phyloP scores from a whole-genome alignment of 2,797 vertebrate genomes.

The Hoplostethus atlanticus region DNA sequence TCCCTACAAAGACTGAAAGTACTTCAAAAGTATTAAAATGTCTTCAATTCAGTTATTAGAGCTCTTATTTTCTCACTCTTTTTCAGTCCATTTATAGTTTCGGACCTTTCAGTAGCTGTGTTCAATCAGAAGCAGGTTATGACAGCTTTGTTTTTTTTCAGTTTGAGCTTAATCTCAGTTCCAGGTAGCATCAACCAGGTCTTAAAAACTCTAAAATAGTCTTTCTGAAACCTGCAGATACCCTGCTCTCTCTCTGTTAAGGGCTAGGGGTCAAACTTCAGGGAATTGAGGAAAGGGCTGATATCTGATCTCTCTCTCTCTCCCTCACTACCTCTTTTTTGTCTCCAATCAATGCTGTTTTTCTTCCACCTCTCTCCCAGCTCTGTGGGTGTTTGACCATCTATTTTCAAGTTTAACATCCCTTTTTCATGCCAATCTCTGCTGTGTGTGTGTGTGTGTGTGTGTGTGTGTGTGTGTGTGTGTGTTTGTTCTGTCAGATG shows the following conservation, averaged over 20 bases:
- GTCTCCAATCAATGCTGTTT: constrained; percentile 2
- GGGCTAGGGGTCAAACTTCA: too few relatives aligned
- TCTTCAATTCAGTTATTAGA: too few relatives aligned
- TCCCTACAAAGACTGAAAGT: too few relatives aligned
- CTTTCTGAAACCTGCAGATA: background rate
- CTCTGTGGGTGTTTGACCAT: constrained; percentile 50
- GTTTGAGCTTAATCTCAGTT: background rate
- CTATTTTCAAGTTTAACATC: constrained; percentile 57
- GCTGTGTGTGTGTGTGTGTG: too few relatives aligned
- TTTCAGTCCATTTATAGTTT: background rate
- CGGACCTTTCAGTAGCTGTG: background rate
- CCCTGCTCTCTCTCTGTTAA: background rate
- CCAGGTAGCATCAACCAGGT: too few relatives aligned
- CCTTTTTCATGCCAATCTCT: too few relatives aligned
- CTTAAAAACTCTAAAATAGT: too few relatives aligned
- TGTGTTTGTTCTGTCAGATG: constrained; percentile 4
- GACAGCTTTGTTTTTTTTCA: too few relatives aligned
- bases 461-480: background rate
- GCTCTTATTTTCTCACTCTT: too few relatives aligned
- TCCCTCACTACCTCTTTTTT: background rate
- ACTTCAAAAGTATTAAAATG: background rate
- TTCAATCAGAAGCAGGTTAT: too few relatives aligned
- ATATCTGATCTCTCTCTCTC: background rate
- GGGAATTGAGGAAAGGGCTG: too few relatives aligned
- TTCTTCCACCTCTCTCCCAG: constrained; percentile 30